Conservation (phyloP, 92 coral and sea anemone species). For the Umimayanthus chanpuru region DNA sequence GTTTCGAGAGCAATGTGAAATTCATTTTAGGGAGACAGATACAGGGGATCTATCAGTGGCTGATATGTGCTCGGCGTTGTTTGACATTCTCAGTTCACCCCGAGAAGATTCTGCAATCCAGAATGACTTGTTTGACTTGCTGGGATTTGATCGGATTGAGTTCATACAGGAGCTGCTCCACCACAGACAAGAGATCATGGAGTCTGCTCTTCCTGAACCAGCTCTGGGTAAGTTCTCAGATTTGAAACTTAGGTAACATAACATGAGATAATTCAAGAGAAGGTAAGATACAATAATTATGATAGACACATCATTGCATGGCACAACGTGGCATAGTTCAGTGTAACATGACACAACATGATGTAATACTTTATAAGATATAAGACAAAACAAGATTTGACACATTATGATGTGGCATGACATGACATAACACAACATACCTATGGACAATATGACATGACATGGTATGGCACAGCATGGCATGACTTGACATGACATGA, state of each 20-base stretch:
- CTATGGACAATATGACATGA: too few species aligned
- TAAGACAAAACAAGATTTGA: too few species aligned
- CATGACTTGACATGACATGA: too few species aligned
- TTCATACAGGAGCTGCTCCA: slow-evolving; percentile 80
- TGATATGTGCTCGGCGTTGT: slow-evolving; percentile 91
- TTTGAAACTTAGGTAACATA: not conserved
- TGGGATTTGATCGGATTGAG: slow-evolving; percentile 96
- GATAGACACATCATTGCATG: too few species aligned
- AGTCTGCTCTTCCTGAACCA: slow-evolving; percentile 40
- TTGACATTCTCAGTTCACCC: slow-evolving; percentile 92
- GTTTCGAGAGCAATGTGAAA: slow-evolving; percentile 80
- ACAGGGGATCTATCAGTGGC: slow-evolving; percentile 69
- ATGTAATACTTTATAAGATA: too few species aligned
- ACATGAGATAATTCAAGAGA: too few species aligned
- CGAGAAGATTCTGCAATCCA: slow-evolving; percentile 84
- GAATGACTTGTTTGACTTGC: slow-evolving; percentile 89
- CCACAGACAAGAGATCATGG: slow-evolving; percentile 68
- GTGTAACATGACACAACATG: too few species aligned
- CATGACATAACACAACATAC: too few species aligned
- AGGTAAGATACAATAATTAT: too few species aligned
- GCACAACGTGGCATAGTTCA: too few species aligned
- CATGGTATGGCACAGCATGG: too few species aligned
- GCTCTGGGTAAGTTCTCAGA: slow-evolving; percentile 15
- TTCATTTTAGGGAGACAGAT: slow-evolving; percentile 60
- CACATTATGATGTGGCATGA: too few species aligned